These are phyloP conservation scores for Himalopsyche anomala DNA, from an alignment of 2,888 invertebrate species.

Conservation along the genomic window DNA sequence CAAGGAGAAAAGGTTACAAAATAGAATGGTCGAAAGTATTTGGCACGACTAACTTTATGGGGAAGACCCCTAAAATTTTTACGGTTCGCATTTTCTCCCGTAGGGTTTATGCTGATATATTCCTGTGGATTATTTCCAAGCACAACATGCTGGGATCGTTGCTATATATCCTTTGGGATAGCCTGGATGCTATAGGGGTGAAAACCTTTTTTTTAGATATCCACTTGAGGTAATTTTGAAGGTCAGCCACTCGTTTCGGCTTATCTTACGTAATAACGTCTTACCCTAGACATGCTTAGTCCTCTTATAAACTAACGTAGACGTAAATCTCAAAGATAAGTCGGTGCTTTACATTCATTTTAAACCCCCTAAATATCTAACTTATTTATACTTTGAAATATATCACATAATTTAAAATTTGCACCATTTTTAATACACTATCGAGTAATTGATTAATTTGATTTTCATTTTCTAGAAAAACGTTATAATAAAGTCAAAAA, in stretches of 20 bases:
- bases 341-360: too few relatives aligned
- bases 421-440: too few relatives aligned
- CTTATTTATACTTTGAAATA: too few relatives aligned
- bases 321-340: too few relatives aligned
- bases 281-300: constrained; percentile 19
- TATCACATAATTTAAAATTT: too few relatives aligned
- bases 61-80: constrained; percentile 17
- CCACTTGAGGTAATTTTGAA: constrained; percentile 34
- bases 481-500: too few relatives aligned
- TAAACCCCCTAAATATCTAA: too few relatives aligned
- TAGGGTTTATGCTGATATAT: constrained; percentile 46
- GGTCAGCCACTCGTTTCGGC: constrained; percentile 29
- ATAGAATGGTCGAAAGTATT: background rate
- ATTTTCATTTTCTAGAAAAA: too few relatives aligned
- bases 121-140: constrained; percentile 42
- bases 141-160: constrained; percentile 26
- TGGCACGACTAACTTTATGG: constrained; percentile 42
- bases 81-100: constrained; percentile 23
- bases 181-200: constrained; percentile 16
- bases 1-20: background rate
- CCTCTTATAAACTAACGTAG: too few relatives aligned
- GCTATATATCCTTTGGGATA: constrained; percentile 24
- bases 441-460: too few relatives aligned
- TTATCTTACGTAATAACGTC: constrained; percentile 26
- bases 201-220: constrained; percentile 11